Conservation (phyloP, 64 coral and sea anemone genomes). For the Montipora efflorescens region DNA sequence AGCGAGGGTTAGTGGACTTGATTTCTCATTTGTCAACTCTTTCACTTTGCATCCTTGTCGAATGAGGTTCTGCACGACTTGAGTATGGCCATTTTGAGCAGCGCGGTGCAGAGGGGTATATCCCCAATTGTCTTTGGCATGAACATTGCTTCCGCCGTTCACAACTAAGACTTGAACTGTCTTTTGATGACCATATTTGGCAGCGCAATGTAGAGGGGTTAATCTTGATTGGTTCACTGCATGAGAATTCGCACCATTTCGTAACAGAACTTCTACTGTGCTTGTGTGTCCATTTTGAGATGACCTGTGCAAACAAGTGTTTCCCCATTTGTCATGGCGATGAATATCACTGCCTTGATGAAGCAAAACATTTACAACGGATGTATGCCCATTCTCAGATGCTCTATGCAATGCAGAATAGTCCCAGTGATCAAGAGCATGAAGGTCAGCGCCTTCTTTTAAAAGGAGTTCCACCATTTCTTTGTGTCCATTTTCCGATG, state of each 20-base stretch:
- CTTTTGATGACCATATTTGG: conserved; percentile 61
- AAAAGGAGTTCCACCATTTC: conserved; percentile 59
- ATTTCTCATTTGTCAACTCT: conserved; percentile 49
- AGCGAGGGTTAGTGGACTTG: conserved; percentile 69
- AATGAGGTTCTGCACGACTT: conserved; percentile 44
- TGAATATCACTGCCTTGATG: conserved; percentile 48
- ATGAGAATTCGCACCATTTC: conserved; percentile 64
- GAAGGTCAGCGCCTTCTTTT: conserved; percentile 38
- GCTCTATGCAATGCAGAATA: conserved; percentile 78
- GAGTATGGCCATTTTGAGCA: conserved; percentile 83
- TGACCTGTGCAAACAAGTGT: conserved; percentile 65
- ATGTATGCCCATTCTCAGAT: conserved; percentile 74
- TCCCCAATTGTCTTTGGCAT: conserved; percentile 75
- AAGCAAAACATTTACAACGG: conserved; percentile 57
- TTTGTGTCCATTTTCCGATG: conserved; percentile 84
- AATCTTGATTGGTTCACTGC: conserved; percentile 55
- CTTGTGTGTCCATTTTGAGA: conserved; percentile 77
- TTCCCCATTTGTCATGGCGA: conserved; percentile 74
- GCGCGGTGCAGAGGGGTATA: conserved; percentile 67
- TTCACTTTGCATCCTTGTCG: conserved; percentile 55
- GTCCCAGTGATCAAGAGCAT: conserved; percentile 78
- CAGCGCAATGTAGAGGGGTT: conserved; percentile 72
- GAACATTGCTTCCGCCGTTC: conserved; percentile 37
- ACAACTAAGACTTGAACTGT: conserved; percentile 66
- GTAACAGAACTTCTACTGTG: conserved; percentile 47